These are phyloP conservation scores for Stenolophus ochropezus DNA, from an alignment of 2,888 invertebrate genomes.

Conservation along the genomic window DNA sequence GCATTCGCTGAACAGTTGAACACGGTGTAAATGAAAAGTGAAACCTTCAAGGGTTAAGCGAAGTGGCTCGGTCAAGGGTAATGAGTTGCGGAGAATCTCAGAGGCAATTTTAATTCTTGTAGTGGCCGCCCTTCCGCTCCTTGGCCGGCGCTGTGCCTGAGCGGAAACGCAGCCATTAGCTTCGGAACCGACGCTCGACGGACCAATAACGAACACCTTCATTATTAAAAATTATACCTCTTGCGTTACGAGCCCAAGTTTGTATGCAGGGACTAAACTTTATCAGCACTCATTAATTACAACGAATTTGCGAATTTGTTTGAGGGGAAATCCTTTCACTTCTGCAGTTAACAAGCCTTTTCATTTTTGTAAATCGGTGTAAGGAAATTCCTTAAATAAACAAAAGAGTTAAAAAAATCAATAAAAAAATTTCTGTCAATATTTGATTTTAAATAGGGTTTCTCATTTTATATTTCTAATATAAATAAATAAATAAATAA, in stretches of 20 bases:
- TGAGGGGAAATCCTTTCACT: too few species aligned
- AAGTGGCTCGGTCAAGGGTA: conserved; percentile 22
- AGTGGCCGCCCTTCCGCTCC: conserved; percentile 21
- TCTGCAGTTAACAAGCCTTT: too few species aligned
- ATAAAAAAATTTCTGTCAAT: too few species aligned
- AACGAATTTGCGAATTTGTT: too few species aligned
- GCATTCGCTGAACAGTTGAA: too few species aligned
- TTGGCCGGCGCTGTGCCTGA: not conserved
- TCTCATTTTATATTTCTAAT: too few species aligned
- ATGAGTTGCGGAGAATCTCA: conserved; percentile 16
- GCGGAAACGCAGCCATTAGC: conserved; percentile 5
- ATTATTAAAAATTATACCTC: conserved; percentile 30
- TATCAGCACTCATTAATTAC: not conserved
- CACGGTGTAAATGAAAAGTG: not conserved
- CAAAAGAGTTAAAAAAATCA: too few species aligned
- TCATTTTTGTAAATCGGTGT: too few species aligned
- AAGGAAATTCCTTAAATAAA: too few species aligned
- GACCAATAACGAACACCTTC: conserved; percentile 1
- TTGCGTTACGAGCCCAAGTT: not conserved
- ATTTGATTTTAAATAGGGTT: too few species aligned
- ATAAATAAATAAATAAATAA: too few species aligned
- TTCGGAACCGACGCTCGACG: not conserved
- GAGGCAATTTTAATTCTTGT: conserved; percentile 24
- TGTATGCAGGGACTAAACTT: not conserved
- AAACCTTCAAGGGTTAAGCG: not conserved